Percentiles rank a stretch among this genome's conserved stretches.
Conservation (phyloP, 2,888 invertebrate species). For the Drosophila mayaguana region DNA sequence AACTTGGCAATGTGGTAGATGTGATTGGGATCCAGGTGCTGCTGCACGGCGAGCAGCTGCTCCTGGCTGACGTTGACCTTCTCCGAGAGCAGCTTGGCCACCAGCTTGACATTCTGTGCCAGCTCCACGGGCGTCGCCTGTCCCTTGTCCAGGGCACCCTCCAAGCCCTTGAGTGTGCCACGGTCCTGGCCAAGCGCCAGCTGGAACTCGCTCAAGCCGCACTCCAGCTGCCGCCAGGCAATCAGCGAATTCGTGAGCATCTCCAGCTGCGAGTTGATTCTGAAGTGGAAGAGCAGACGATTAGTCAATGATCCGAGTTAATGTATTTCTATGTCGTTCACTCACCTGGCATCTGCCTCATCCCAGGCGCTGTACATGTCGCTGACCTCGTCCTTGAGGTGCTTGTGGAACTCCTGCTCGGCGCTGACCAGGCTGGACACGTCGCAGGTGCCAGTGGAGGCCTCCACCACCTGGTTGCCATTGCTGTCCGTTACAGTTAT, state of each 20-base stretch:
- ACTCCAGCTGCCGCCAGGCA: slow-evolving; percentile 92
- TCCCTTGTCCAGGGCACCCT: slow-evolving; percentile 84
- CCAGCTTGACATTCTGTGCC: slow-evolving; percentile 85
- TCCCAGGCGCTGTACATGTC: slow-evolving; percentile 91
- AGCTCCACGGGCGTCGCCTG: slow-evolving; percentile 83
- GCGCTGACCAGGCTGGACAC: slow-evolving; percentile 80
- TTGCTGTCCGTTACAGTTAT: slow-evolving; percentile 78
- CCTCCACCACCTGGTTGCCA: slow-evolving; percentile 72
- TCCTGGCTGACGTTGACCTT: slow-evolving; percentile 85
- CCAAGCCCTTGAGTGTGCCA: slow-evolving; percentile 84
- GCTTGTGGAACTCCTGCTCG: slow-evolving; percentile 85
- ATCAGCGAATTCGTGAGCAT: slow-evolving; percentile 90
- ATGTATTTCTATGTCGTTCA: background rate
- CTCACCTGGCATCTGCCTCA: slow-evolving; percentile 88
- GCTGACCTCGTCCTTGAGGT: slow-evolving; percentile 89
- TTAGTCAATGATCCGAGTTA: background rate
- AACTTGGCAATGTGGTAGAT: slow-evolving; percentile 84
- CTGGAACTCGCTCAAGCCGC: slow-evolving; percentile 91
- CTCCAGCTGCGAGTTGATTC: slow-evolving; percentile 90
- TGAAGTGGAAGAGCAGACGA: slow-evolving; percentile 77
- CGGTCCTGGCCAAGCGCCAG: slow-evolving; percentile 90
- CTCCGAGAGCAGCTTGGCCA: slow-evolving; percentile 85
- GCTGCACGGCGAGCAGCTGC: slow-evolving; percentile 83
- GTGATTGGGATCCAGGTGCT: slow-evolving; percentile 83
- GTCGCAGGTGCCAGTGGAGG: slow-evolving; percentile 70